These are phyloP conservation scores for Gryllus bimaculatus DNA, from an alignment of 1,140 invertebrate genomes.

Conservation along the genomic window DNA sequence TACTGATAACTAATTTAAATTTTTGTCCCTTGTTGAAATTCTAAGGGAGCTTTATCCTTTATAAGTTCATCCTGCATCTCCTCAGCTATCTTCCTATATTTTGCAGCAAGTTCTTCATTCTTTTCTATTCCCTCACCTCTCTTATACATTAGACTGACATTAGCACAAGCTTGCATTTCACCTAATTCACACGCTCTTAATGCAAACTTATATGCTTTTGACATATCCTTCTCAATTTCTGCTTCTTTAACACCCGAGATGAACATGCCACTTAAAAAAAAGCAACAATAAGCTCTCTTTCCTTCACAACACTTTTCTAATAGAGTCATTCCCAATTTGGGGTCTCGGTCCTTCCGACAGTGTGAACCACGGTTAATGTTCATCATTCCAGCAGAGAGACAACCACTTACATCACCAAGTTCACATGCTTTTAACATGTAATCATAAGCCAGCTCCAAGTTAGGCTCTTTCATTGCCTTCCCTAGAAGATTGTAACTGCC, in stretches of 20 bases:
- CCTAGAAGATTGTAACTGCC: conserved; percentile 60
- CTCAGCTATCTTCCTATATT: conserved; percentile 57
- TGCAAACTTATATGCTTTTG: conserved; percentile 64
- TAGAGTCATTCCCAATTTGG: conserved; percentile 46
- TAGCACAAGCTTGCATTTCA: conserved; percentile 76
- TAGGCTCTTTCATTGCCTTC: conserved; percentile 35
- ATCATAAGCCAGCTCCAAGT: conserved; percentile 40
- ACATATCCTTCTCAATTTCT: conserved; percentile 56
- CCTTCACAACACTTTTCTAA: conserved; percentile 61
- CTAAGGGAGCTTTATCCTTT: conserved; percentile 43
- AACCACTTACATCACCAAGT: conserved; percentile 53
- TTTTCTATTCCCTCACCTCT: conserved; percentile 53
- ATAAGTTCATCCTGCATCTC: conserved; percentile 57
- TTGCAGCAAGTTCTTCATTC: conserved; percentile 55
- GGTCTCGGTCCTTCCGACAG: conserved; percentile 34
- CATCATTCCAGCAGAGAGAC: conserved; percentile 65
- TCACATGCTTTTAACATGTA: conserved; percentile 76
- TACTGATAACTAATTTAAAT: no score
- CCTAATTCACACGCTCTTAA: conserved; percentile 66
- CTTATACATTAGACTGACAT: conserved; percentile 72
- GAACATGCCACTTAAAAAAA: conserved; percentile 66
- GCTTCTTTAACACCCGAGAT: conserved; percentile 56
- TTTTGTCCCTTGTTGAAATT: conserved; percentile 54
- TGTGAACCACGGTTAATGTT: conserved; percentile 42
- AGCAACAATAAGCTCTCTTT: conserved; percentile 63